Conservation (phyloP, 1,140 invertebrate genomes). For the Sitodiplosis mosellana region DNA sequence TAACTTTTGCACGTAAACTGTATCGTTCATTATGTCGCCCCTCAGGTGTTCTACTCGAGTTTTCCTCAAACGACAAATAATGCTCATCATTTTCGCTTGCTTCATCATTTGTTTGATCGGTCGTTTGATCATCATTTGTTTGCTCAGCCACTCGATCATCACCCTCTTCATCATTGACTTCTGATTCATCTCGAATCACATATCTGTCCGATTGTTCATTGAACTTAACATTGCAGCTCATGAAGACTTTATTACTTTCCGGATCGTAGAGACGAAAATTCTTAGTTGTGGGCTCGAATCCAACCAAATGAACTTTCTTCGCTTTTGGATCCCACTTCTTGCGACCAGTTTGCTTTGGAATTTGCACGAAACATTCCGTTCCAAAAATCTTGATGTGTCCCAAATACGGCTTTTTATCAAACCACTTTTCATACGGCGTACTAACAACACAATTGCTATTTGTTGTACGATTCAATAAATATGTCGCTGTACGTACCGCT, state of each 20-base stretch:
- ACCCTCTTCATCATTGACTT: background rate
- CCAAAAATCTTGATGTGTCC: background rate
- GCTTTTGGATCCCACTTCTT: constrained; percentile 4
- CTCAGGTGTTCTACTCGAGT: background rate
- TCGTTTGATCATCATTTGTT: too few relatives aligned
- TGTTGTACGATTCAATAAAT: constrained; percentile 7
- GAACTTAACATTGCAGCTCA: background rate
- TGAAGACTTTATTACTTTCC: background rate
- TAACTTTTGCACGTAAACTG: background rate
- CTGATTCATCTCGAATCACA: background rate
- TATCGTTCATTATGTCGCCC: background rate
- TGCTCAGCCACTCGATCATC: background rate
- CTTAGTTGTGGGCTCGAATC: background rate
- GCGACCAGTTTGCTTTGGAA: background rate
- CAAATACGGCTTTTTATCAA: background rate
- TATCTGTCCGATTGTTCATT: background rate
- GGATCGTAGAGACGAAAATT: constrained; percentile 13
- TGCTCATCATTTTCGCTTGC: too few relatives aligned
- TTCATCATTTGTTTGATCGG: too few relatives aligned
- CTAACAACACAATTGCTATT: constrained; percentile 4
- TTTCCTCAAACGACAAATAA: background rate
- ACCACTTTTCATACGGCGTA: background rate
- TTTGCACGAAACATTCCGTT: background rate
- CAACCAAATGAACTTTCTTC: background rate
- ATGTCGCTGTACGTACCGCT: background rate